Evolutionary conservation across 64 coral and sea anemone genomes (phyloP), one percentile per base, ranked within the genome.

Genomic region (Anthopleura sola): DNA sequence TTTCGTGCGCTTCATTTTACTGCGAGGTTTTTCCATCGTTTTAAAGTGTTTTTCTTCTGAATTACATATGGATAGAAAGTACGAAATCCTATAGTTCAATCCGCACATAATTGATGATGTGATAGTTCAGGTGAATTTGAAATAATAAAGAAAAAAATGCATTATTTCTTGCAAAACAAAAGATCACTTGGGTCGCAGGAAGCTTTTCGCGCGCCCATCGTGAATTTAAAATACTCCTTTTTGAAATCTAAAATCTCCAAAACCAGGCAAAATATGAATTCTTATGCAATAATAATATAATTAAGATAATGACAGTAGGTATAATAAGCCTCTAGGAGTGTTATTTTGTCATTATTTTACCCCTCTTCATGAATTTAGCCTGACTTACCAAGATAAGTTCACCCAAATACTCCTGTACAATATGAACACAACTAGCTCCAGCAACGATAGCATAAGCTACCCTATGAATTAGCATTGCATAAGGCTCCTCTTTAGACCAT

Each of bases 361-460:
- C 8, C 7, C 5, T 62, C n/a, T 62, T 23, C 5, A 33, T 5
- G 51, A n/a, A n/a, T n/a, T n/a, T n/a, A n/a, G n/a, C n/a, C n/a
- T n/a, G n/a, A n/a, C 82, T 83, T 83, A 83, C 82, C 82, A 50
- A 56, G 18, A 49, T 83, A 1, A 83, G 47, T 54, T 83, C 82
- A 50, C 49, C 82, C 29, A 83, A 7, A 39, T 83, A 83, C 38
- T 83, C 82, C 14, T 49, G 37, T 17, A 83, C 48, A 56, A 50
- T 23, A 57, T 83, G 55, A 20, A 83, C 23, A 83, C 44, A 54
- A 38, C 82, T 83, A 32, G 82, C 55, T 47, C 49, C 82, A 33
- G 82, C 50, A 57, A 60, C 19, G 32, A 83, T 38, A 38, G 37
- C 82, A 83, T 54, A 54, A 19, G 36, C 28, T 23, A 83, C 50